Percentiles rank a stretch among this genome's conserved stretches.
phyloP scores from a whole-genome alignment of 2,113 vertebrate genomes.

The Cercopithecus mona region DNA sequence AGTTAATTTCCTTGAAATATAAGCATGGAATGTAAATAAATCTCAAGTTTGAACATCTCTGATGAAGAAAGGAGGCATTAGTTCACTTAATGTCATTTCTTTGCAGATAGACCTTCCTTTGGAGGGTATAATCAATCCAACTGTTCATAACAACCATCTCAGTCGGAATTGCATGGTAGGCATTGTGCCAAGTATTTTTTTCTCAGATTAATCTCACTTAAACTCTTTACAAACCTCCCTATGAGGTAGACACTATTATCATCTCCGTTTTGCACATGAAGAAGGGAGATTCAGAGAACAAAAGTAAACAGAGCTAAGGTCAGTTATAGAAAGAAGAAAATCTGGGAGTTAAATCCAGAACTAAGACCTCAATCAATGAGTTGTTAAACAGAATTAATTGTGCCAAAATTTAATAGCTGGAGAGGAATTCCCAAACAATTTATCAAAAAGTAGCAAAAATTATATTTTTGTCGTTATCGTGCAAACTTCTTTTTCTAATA shows the following conservation, averaged over 20 bases:
- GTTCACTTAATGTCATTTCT: background rate
- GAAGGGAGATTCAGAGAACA: background rate
- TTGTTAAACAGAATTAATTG: background rate
- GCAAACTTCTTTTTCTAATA: background rate
- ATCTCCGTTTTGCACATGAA: background rate
- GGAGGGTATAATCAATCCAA: background rate
- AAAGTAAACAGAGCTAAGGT: background rate
- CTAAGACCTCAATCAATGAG: background rate
- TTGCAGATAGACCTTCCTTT: constrained; percentile 6
- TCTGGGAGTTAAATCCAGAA: background rate
- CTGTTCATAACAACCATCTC: background rate
- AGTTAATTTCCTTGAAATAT: constrained; percentile 1
- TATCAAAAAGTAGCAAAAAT: background rate
- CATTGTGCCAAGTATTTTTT: background rate
- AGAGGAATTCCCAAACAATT: background rate
- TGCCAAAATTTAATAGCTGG: background rate
- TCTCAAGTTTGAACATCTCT: background rate
- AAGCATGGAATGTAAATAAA: background rate
- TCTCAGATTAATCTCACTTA: background rate
- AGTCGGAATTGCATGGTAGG: background rate
- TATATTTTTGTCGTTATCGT: background rate
- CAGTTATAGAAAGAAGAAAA: background rate
- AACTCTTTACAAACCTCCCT: background rate
- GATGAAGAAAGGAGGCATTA: background rate
- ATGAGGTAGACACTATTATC: background rate